These are phyloP conservation scores for Rhinoderma darwinii DNA, from an alignment of 2,113 vertebrate genomes.

Conservation along the genomic window DNA sequence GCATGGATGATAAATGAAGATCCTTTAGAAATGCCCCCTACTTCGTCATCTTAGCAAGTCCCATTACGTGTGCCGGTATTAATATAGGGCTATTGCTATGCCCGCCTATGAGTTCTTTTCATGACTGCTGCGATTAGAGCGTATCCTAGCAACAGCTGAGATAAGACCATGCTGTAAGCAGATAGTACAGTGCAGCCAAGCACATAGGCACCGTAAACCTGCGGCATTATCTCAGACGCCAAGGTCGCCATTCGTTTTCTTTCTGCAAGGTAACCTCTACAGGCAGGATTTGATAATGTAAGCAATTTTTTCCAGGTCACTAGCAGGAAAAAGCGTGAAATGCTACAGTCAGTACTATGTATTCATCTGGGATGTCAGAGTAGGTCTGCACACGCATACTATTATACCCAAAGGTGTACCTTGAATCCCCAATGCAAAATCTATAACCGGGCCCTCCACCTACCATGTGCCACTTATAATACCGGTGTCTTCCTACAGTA, in stretches of 20 bases:
- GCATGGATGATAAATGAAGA: background rate
- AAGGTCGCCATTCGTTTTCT: constrained; percentile 34
- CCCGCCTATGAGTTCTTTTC: background rate
- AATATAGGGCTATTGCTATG: constrained; percentile 37
- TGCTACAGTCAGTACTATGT: background rate
- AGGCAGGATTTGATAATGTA: background rate
- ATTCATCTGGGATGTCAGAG: background rate
- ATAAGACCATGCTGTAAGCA: background rate
- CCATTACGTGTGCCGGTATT: background rate
- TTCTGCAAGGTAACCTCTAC: constrained; percentile 32
- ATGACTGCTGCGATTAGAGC: constrained; percentile 23
- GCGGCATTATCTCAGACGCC: constrained; percentile 24
- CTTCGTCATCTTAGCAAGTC: background rate
- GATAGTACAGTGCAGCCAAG: constrained; percentile 1
- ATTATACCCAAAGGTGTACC: background rate
- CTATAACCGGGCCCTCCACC: too few species aligned
- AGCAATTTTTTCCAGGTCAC: constrained; percentile 26
- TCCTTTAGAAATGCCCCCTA: background rate
- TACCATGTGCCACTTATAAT: too few species aligned
- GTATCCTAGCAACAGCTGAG: constrained; percentile 50
- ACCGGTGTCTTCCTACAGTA: too few species aligned
- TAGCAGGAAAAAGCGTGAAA: background rate
- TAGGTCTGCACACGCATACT: background rate
- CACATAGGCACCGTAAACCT: background rate
- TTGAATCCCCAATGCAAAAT: too few species aligned